Base-by-base conservation (phyloP, 2,113 vertebrate genomes). In the Oryzias javanicus region DNA sequence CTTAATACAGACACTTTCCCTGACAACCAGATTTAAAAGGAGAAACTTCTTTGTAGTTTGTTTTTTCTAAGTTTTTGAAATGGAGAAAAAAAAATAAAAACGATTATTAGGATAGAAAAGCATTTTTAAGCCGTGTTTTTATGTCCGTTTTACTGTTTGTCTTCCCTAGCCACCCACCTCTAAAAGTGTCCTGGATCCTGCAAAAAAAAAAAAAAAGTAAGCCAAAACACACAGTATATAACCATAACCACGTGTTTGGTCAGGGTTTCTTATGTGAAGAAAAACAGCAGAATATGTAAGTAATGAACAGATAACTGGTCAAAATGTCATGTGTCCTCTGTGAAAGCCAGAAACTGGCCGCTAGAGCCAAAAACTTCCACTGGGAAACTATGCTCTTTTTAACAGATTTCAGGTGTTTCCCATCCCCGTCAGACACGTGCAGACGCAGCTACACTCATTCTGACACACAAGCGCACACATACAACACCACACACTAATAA, bases 261-360 rank as follows among this genome's bases (percentile, higher is more conserved):
- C n/a, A 53, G n/a, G n/a, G 51, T 53, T 18, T 18, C 18, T 56
- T 10, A 56, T 17, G 41, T 56, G 54, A 22, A 56, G 24, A 56
- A 56, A 35, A 12, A 10, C 35, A 35, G 35, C 8, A 35, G 19
- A 56, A 22, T 53, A 8, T 53, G 51, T n/a, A 35, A 53, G 27
- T 17, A 35, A 53, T 53, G n/a, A 42, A 56, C 1, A 55, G 19
- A 45, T 17, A 25, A 45, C 20, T 42, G 22, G 41, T 44, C 18
- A 18, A 57, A 57, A 27, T n/a, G 20, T 22, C 17, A 17, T 19
- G 19, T 17, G 41, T 57, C 13, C 16, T 25, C 14, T 12, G 12
- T 10, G 17, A 57, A 57, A 17, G 20, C 19, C 19, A 27, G 22
- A 45, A 25, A 56, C 20, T 17, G 6, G 41, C 20, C 10, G 16